Percentiles rank a stretch among this genome's conserved stretches.
Evolutionary conservation across 2,113 vertebrate species (phyloP).

Genomic region (Elaphurus davidianus): DNA sequence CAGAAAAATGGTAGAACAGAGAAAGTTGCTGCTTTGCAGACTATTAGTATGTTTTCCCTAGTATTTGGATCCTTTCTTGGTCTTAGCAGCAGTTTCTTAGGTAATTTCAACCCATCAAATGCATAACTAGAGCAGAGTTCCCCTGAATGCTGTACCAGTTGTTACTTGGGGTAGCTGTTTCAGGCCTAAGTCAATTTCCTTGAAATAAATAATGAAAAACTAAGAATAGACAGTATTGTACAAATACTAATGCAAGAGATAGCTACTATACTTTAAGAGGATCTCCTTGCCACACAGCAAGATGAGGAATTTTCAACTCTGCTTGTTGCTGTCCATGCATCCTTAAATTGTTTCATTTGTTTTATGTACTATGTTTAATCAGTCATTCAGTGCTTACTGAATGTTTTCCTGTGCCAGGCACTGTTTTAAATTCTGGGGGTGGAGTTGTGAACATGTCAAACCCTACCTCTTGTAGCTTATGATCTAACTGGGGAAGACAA

Average conservation of each 20-base stretch:
- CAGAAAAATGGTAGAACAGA: neutral
- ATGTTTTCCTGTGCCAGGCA: neutral
- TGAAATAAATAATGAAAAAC: neutral
- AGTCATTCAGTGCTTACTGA: neutral
- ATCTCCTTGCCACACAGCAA: neutral
- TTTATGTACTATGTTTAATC: neutral
- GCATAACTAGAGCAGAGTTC: neutral
- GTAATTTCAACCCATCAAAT: neutral
- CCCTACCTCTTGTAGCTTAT: neutral
- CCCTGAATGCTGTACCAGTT: neutral
- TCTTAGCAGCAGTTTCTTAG: neutral
- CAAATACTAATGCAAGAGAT: neutral
- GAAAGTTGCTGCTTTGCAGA: neutral
- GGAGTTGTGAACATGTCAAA: neutral
- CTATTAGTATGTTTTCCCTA: neutral
- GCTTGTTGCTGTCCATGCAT: neutral
- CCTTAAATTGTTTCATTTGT: neutral
- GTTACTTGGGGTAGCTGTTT: neutral
- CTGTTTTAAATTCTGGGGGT: neutral
- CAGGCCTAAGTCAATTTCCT: neutral
- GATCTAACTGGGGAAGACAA: neutral
- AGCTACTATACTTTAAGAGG: neutral
- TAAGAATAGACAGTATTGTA: neutral
- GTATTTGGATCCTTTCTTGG: neutral
- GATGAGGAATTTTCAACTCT: neutral